A percentile compares a stretch with the other conserved stretches of the same genome.
phyloP scores from a whole-genome alignment of 2,797 vertebrate species.

The Poecilia gillii region DNA sequence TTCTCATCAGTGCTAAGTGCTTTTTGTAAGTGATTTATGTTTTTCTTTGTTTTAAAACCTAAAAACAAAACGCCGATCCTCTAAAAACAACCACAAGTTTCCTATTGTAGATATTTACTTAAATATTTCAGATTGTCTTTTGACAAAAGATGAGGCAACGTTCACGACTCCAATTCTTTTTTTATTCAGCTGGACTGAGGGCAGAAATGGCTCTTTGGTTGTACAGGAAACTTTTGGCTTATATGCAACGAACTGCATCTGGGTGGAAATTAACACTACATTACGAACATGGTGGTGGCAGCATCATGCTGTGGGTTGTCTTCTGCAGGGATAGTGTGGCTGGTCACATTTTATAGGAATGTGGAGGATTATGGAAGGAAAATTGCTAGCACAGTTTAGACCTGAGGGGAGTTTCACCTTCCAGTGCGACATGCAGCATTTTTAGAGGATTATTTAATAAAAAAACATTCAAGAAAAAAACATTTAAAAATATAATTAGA shows the following conservation, averaged over 20 bases:
- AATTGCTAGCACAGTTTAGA: neutral
- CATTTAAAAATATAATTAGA: neutral
- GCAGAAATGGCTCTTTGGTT: too few relatives aligned
- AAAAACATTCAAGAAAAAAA: neutral
- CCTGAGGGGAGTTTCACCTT: neutral
- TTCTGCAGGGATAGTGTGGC: neutral
- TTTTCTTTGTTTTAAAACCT: too few relatives aligned
- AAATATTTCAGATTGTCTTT: too few relatives aligned
- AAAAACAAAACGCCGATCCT: too few relatives aligned
- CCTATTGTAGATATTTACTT: too few relatives aligned
- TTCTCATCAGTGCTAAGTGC: too few relatives aligned
- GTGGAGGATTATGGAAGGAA: neutral
- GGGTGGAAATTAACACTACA: neutral
- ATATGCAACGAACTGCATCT: neutral
- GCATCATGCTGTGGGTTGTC: slow-evolving; percentile 10
- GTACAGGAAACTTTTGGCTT: neutral
- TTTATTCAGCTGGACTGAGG: too few relatives aligned
- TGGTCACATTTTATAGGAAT: neutral
- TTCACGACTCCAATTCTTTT: too few relatives aligned
- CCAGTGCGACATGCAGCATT: neutral
- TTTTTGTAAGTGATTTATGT: too few relatives aligned
- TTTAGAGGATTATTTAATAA: neutral
- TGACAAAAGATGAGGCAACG: too few relatives aligned
- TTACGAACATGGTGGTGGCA: neutral
- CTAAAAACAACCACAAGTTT: too few relatives aligned